Evolutionary conservation across 2,113 vertebrate species (phyloP).

Genomic region (Ploceus nigricollis): DNA sequence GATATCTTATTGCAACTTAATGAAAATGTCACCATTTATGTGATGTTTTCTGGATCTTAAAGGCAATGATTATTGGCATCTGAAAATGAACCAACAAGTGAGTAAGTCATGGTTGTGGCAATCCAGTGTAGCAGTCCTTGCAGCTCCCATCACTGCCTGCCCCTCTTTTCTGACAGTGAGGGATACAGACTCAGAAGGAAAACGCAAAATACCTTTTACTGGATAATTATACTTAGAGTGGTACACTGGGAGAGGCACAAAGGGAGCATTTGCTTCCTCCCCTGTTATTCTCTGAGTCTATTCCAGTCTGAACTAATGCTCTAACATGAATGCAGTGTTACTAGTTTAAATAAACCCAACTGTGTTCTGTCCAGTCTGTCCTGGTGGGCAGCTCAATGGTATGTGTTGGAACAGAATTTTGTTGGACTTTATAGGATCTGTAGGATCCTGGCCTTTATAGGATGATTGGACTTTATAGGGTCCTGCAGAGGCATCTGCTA

Average conservation of each 20-base stretch:
- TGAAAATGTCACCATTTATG: background rate
- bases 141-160: background rate
- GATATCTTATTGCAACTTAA: background rate
- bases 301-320: background rate
- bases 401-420: background rate
- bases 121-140: too few species aligned
- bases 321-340: background rate
- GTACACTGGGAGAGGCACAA: background rate
- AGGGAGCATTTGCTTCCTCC: background rate
- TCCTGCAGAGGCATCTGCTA: background rate
- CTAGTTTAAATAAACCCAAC: background rate
- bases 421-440: background rate
- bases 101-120: background rate
- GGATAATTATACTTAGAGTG: background rate
- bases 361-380: background rate
- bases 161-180: background rate
- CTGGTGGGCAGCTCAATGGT: background rate
- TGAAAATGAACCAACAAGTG: background rate
- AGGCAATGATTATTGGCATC: background rate
- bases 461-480: background rate
- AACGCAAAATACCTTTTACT: background rate
- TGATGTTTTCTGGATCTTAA: background rate
- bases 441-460: background rate
- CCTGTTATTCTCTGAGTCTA: background rate
- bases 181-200: background rate